phyloP scores from a whole-genome alignment of 2,797 vertebrate species.

The Apogon talboti region DNA sequence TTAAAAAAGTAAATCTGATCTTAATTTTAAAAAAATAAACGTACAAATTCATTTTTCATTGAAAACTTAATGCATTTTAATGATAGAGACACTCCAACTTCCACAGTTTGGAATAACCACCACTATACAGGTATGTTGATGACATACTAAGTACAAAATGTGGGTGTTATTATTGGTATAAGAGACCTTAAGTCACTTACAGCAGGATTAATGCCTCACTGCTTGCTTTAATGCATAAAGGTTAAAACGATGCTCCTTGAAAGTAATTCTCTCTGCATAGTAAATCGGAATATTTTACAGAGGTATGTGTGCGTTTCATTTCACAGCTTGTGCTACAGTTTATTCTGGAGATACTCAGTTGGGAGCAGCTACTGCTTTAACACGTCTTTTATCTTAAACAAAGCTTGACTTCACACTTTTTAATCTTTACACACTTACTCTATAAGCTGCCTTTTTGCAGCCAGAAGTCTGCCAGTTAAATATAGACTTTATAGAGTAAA shows the following conservation, averaged over 20 bases:
- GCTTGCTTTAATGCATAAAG: constrained; percentile 7
- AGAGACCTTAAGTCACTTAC: not conserved
- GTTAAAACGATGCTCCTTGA: constrained; percentile 2
- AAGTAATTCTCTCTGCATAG: constrained; percentile 36
- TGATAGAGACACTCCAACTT: too few relatives aligned
- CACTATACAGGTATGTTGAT: too few relatives aligned
- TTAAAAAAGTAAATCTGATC: too few relatives aligned
- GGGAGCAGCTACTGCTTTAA: constrained; percentile 14
- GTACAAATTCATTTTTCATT: too few relatives aligned
- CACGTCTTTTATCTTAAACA: constrained; percentile 22
- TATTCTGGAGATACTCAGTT: constrained; percentile 17
- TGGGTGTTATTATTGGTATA: too few relatives aligned
- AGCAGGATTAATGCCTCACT: not conserved
- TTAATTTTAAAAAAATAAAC: too few relatives aligned
- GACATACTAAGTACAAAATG: too few relatives aligned
- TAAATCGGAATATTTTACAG: constrained; percentile 38
- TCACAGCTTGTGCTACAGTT: constrained; percentile 23
- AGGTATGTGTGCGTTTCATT: constrained; percentile 5
- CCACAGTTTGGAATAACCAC: too few relatives aligned
- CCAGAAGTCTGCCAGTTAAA: not conserved
- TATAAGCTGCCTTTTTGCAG: not conserved
- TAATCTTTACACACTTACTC: constrained; percentile 10
- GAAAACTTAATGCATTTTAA: too few relatives aligned
- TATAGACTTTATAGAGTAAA: too few relatives aligned
- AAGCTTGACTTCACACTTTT: constrained; percentile 21